These are phyloP conservation scores for Myiopsitta monachus DNA, from an alignment of 2,113 vertebrate genomes.

Conservation along the genomic window DNA sequence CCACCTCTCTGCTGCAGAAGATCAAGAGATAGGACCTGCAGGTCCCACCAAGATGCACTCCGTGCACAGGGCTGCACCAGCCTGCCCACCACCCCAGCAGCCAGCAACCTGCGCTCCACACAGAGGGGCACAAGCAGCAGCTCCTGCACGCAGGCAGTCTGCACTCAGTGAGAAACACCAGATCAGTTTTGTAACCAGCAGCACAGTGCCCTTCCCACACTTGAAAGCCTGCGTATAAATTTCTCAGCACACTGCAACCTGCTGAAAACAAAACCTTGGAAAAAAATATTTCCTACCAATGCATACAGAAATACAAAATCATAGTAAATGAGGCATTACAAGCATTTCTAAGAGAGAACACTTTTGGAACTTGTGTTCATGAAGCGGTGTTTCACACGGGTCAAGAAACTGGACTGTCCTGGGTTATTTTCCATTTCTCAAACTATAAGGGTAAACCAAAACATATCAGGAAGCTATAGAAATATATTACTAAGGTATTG, in stretches of 20 bases:
- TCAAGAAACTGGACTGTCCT: neutral
- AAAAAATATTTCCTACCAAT: neutral
- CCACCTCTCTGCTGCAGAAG: too few relatives aligned
- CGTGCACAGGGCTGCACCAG: too few relatives aligned
- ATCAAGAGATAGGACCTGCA: too few relatives aligned
- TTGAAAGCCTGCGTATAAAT: too few relatives aligned
- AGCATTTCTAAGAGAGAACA: neutral
- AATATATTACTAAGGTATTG: neutral
- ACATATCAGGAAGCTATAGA: neutral
- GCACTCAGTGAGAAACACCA: neutral
- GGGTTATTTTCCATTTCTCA: neutral
- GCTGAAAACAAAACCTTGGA: neutral
- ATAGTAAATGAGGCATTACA: neutral
- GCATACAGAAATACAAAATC: neutral
- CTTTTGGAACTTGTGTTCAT: neutral
- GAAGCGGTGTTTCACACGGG: neutral
- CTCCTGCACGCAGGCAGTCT: accelerated
- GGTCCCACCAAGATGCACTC: neutral
- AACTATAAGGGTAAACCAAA: neutral
- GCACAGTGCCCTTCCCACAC: neutral
- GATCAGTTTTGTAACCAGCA: accelerated
- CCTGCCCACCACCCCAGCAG: accelerated
- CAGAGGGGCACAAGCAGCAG: accelerated
- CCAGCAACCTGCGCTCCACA: accelerated
- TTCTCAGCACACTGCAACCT: neutral